Evolutionary conservation across 2,113 vertebrate genomes (phyloP).

Genomic region (Agelaius tricolor): DNA sequence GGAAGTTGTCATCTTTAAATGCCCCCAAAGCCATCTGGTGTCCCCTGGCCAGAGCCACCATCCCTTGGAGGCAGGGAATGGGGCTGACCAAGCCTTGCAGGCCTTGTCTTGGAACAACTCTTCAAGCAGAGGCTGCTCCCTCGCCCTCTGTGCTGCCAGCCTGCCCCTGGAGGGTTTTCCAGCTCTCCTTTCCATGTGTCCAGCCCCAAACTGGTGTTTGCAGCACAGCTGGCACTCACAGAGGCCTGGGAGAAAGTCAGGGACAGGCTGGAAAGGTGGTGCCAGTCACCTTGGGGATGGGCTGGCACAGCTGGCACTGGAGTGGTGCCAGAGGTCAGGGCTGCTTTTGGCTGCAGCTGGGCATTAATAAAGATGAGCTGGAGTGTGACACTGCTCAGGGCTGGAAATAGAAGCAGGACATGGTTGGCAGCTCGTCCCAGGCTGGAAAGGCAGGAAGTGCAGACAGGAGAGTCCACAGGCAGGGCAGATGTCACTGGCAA

Average conservation of each 20-base stretch:
- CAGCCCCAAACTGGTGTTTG: fast-evolving
- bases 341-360: neutral
- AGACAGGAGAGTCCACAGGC: neutral
- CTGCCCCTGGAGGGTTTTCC: neutral
- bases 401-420: neutral
- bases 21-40: neutral
- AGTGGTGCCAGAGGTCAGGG: neutral
- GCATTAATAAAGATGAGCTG: neutral
- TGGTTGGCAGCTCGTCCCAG: neutral
- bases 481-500: neutral
- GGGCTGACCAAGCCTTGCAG: neutral
- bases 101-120: neutral
- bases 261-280: neutral
- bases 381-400: neutral
- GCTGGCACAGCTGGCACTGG: neutral
- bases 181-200: fast-evolving
- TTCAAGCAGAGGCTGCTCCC: neutral
- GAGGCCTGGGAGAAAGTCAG: fast-evolving
- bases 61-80: neutral
- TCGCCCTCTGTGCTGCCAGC: neutral
- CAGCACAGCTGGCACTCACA: fast-evolving
- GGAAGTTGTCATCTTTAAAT: neutral
- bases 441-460: fast-evolving
- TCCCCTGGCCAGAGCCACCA: neutral
- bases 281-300: neutral